Conservation (phyloP, 2,113 vertebrate species). For the Marmota monax region DNA sequence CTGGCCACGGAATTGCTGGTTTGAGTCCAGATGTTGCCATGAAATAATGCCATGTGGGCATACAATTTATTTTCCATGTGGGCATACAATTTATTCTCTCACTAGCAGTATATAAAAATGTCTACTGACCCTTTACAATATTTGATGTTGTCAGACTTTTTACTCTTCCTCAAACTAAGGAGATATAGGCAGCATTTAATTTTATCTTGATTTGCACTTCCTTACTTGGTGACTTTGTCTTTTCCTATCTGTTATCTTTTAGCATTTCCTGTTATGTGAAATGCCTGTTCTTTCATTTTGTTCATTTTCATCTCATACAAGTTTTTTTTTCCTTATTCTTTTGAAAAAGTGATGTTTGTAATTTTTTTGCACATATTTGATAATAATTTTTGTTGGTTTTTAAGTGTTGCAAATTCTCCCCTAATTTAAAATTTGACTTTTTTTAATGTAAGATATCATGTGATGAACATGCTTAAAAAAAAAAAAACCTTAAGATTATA, state of each 20-base stretch:
- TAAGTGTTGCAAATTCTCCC: background rate
- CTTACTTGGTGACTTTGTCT: background rate
- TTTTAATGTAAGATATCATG: conserved; percentile 30
- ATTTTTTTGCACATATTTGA: background rate
- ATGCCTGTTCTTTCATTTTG: conserved; percentile 13
- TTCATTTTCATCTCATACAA: background rate
- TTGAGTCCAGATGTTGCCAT: background rate
- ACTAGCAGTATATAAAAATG: background rate
- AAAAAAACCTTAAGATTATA: background rate
- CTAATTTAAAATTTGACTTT: background rate
- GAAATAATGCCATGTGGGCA: background rate
- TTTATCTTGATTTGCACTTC: background rate
- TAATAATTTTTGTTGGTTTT: conserved; percentile 10
- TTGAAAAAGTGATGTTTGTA: background rate
- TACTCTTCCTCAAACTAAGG: background rate
- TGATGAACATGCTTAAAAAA: conserved; percentile 19
- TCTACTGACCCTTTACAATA: background rate
- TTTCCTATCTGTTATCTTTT: background rate
- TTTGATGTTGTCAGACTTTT: background rate
- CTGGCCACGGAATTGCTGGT: background rate
- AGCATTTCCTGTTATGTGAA: background rate
- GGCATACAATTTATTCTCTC: background rate
- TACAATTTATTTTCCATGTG: background rate
- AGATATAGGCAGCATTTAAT: background rate
- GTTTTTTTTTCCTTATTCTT: conserved; percentile 17